These are phyloP conservation scores for Sceloporus undulatus DNA, from an alignment of 2,113 vertebrate species.

Conservation along the genomic window DNA sequence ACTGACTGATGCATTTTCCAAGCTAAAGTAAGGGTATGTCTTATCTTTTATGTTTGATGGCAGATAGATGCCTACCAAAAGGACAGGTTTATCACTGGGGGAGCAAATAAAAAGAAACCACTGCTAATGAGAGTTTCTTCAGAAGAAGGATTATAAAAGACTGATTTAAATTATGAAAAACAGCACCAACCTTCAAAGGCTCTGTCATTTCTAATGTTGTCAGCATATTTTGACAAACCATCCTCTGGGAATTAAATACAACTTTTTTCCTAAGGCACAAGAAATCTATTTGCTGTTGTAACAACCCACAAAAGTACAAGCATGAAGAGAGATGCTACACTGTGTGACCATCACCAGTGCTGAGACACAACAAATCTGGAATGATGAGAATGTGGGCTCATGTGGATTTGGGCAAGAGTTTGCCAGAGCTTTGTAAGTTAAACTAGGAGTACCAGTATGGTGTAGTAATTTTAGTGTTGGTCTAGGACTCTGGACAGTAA, in stretches of 20 bases:
- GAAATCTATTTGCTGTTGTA: conserved; percentile 6
- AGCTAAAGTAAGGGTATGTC: not conserved
- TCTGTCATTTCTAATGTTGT: conserved; percentile 18
- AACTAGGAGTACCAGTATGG: no score
- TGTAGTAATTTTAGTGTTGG: no score
- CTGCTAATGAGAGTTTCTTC: conserved; percentile 24
- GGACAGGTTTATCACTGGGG: not conserved
- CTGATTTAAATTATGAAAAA: not conserved
- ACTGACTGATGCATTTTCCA: not conserved
- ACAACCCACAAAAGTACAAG: not conserved
- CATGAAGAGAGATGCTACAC: not conserved
- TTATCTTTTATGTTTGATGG: not conserved
- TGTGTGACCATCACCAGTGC: not conserved
- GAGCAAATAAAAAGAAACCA: not conserved
- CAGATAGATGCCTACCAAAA: not conserved
- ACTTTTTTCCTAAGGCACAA: not conserved
- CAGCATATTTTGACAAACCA: not conserved
- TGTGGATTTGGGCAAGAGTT: not conserved
- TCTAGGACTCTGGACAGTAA: no score
- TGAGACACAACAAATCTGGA: no score
- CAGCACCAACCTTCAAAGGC: conserved; percentile 4
- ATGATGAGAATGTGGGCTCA: not conserved
- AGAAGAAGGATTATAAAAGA: conserved; percentile 4
- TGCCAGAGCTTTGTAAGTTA: not conserved
- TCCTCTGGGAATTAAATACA: conserved; percentile 21